Base-by-base conservation (phyloP, 1,140 invertebrate species). In the Drosophila subpulchrella region DNA sequence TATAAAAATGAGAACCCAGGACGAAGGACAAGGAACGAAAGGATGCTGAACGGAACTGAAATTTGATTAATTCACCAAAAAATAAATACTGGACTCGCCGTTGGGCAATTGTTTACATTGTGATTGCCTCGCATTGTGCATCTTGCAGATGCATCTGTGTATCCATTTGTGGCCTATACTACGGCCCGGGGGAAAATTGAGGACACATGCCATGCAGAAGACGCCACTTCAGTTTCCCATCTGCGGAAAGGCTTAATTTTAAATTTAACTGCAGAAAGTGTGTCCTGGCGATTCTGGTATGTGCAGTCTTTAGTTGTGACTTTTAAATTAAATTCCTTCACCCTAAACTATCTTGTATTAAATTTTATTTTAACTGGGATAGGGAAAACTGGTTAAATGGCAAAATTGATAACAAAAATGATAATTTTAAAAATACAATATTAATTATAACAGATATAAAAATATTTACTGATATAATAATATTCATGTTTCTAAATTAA, bases 41-140 rank as follows among this genome's bases (percentile, higher is more conserved):
- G 12, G 38, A 17, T n/a, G 20, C 38, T 6, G 36, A 11, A 34
- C 11, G 6, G 36, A 57, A 39, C n/a, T 7, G 36, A 57, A 70
- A 32, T 66, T 54, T 66, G 60, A 68, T 68, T 66, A 65, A 66
- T 32, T 46, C 24, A 34, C 13, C 3, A 53, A 54, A 41, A 53
- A 54, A 71, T 44, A 24, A 58, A 47, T 58, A 48, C 41, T 36
- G 36, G 24, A 17, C 48, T 20, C 20, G 20, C 32, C 12, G 65
- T 34, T 20, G 54, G 39, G 4, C 47, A 75, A 54, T 75, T 75
- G 54, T 66, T 75, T 66, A 54, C 54, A 32, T 39, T 48, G 60
- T 58, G 71, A 66, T 75, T 75, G 53, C 60, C 36, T 39, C 17
- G 60, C 60, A 75, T 75, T 75, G 73, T 71, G 48, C 50, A 66